phyloP scores from a whole-genome alignment of 2,888 invertebrate genomes.

The Drosophila gaucha region DNA sequence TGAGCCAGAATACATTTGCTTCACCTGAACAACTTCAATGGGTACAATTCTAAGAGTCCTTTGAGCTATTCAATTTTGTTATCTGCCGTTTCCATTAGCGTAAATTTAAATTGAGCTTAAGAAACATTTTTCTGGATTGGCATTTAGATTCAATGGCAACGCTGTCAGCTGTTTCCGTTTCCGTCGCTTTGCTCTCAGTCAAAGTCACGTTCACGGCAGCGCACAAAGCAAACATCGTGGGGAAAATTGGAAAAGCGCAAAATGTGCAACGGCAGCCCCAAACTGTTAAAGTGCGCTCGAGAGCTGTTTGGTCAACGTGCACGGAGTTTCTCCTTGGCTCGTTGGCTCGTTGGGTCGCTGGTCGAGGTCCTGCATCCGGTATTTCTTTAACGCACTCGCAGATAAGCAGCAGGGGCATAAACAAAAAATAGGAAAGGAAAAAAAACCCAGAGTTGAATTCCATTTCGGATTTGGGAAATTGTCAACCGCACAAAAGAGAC shows the following conservation, averaged over 20 bases:
- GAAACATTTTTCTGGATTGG: not conserved
- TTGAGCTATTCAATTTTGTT: not conserved
- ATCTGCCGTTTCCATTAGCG: not conserved
- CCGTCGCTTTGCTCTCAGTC: slow-evolving; percentile 9
- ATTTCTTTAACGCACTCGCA: slow-evolving; percentile 23
- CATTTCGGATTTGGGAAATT: slow-evolving; percentile 40
- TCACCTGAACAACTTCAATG: not conserved
- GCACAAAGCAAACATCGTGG: slow-evolving; percentile 27
- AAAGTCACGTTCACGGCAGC: slow-evolving; percentile 36
- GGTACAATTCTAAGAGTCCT: no score
- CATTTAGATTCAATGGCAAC: slow-evolving; percentile 4
- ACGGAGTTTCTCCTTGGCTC: not conserved
- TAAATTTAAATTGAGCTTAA: not conserved
- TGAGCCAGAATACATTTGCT: not conserved
- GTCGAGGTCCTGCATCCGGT: slow-evolving; percentile 20
- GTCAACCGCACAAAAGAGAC: slow-evolving; percentile 28
- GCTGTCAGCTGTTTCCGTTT: slow-evolving; percentile 41
- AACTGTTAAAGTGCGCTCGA: not conserved
- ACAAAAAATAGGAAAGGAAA: slow-evolving; percentile 5
- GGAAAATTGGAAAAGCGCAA: slow-evolving; percentile 23
- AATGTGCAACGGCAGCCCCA: slow-evolving; percentile 31
- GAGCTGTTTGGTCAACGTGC: slow-evolving; percentile 39
- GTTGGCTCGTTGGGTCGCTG: not conserved
- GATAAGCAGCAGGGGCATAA: slow-evolving; percentile 18
- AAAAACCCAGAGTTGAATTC: slow-evolving; percentile 36